These are phyloP conservation scores for Eurypyga helias DNA, from an alignment of 2,113 vertebrate species.

Conservation along the genomic window DNA sequence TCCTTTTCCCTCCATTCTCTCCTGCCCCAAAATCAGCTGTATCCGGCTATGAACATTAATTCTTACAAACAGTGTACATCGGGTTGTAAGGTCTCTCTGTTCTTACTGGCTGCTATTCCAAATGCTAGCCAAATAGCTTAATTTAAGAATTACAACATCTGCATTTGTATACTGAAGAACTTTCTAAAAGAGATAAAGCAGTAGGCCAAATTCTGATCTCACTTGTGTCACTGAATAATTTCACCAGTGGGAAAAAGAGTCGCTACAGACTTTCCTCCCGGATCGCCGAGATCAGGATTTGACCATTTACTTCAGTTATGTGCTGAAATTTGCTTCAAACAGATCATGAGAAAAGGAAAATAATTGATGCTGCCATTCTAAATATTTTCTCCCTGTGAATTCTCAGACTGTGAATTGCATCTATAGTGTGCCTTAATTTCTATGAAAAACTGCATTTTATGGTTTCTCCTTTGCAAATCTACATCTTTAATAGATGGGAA, in stretches of 20 bases:
- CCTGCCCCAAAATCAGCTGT: constrained; percentile 7
- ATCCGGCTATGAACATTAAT: constrained; percentile 29
- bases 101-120: neutral
- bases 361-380: neutral
- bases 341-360: neutral
- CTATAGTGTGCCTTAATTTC: neutral
- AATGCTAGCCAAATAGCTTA: constrained; percentile 41
- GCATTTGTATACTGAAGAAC: constrained; percentile 46
- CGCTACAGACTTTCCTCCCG: neutral
- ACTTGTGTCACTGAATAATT: constrained; percentile 4
- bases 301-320: neutral
- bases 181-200: constrained; percentile 41
- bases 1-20: neutral
- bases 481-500: constrained; percentile 60
- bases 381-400: neutral
- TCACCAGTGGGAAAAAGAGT: neutral
- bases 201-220: constrained; percentile 41
- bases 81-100: neutral
- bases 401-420: neutral
- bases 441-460: constrained; percentile 32
- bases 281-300: neutral
- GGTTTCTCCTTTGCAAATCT: constrained; percentile 39
- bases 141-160: constrained; percentile 62
- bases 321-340: constrained; percentile 1
- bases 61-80: neutral